Percentiles rank a stretch among this genome's conserved stretches.
These are phyloP conservation scores for Chlorops oryzae DNA, from an alignment of 1,140 invertebrate species.

Conservation along the genomic window DNA sequence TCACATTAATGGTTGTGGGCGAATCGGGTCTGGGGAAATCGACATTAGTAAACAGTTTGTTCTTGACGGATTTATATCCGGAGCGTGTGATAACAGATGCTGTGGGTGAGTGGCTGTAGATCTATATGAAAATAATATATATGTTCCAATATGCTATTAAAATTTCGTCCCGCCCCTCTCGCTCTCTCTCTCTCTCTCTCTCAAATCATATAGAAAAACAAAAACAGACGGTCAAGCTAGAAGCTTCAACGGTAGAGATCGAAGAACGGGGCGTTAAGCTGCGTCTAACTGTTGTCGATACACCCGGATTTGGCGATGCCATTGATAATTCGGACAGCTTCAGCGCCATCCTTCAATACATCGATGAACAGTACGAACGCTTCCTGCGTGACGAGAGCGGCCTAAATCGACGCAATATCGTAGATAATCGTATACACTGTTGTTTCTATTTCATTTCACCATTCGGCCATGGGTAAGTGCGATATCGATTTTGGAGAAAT, in stretches of 20 bases:
- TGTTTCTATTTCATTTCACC: slow-evolving; percentile 99
- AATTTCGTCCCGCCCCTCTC: not conserved
- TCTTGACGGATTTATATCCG: slow-evolving; percentile 90
- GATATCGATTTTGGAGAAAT: not conserved
- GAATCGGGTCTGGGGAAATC: slow-evolving; percentile 97
- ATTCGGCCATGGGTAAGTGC: slow-evolving; percentile 83
- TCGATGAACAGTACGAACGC: slow-evolving; percentile 90
- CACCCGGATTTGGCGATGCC: slow-evolving; percentile 98
- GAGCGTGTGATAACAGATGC: slow-evolving; percentile 82
- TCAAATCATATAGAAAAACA: slow-evolving; percentile 72
- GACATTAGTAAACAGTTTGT: slow-evolving; percentile 96
- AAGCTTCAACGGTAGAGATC: slow-evolving; percentile 89
- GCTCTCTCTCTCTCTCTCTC: no score
- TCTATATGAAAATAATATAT: no score
- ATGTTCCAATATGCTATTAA: not conserved
- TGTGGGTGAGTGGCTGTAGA: slow-evolving; percentile 69
- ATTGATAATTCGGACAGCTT: slow-evolving; percentile 95
- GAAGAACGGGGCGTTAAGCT: slow-evolving; percentile 88
- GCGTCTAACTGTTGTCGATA: slow-evolving; percentile 87
- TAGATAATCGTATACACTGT: slow-evolving; percentile 90
- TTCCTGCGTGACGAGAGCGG: slow-evolving; percentile 88
- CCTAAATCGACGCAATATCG: slow-evolving; percentile 83
- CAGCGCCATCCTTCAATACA: slow-evolving; percentile 84
- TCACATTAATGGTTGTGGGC: slow-evolving; percentile 96
- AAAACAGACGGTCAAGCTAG: slow-evolving; percentile 81